These are phyloP conservation scores for Protula sp. DNA, from an alignment of 2,888 invertebrate genomes.

Conservation along the genomic window DNA sequence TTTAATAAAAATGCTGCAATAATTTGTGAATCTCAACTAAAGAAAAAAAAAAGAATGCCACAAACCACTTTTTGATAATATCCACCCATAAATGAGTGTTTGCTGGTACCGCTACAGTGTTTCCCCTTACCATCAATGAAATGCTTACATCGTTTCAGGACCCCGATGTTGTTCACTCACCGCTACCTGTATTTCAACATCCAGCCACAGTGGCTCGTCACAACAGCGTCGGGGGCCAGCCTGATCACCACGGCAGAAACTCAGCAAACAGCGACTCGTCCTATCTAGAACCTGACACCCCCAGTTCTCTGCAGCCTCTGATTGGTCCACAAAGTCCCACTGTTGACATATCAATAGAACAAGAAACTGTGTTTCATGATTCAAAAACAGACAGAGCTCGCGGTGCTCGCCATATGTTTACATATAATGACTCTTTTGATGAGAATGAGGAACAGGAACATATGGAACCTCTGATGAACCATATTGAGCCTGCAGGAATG, in stretches of 20 bases:
- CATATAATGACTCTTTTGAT: background rate
- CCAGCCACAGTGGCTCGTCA: background rate
- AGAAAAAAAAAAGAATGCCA: too few species aligned
- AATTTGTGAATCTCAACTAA: too few species aligned
- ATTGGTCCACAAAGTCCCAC: conserved; percentile 14
- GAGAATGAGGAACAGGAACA: background rate
- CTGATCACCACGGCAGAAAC: background rate
- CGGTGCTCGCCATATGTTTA: background rate
- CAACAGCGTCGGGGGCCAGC: background rate
- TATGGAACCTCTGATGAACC: background rate
- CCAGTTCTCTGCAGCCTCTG: conserved; percentile 11
- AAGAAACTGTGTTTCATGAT: background rate
- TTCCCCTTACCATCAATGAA: too few species aligned
- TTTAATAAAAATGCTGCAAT: background rate
- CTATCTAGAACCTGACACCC: conserved; percentile 12
- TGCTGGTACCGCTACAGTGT: too few species aligned
- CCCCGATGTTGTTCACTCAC: conserved; percentile 15
- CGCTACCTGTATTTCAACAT: conserved; percentile 17
- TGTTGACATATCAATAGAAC: background rate
- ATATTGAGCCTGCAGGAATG: too few species aligned
- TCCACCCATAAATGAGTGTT: too few species aligned
- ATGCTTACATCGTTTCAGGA: too few species aligned
- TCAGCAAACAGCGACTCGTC: background rate
- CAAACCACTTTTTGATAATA: too few species aligned
- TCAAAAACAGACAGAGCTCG: background rate